A percentile compares a stretch with the other conserved stretches of the same genome.
phyloP scores from a whole-genome alignment of 2,888 invertebrate genomes.

The Ashinkailepas kermadecensis region DNA sequence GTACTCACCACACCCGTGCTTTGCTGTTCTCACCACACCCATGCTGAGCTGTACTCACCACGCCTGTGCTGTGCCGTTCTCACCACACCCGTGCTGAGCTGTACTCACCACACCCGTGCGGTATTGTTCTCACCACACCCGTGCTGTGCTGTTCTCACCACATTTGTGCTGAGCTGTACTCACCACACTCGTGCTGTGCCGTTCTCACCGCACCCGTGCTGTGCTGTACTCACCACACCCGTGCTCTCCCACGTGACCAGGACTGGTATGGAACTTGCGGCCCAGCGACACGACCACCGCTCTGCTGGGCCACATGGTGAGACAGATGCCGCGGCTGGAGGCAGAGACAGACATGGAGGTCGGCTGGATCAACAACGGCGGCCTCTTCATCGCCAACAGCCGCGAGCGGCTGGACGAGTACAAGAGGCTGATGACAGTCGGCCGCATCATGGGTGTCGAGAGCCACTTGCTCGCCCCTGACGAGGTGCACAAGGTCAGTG shows the following conservation, averaged over 20 bases:
- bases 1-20: too few species aligned
- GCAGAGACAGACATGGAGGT: constrained; percentile 70
- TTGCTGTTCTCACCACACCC: too few species aligned
- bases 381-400: constrained; percentile 73
- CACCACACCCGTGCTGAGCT: too few species aligned
- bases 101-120: too few species aligned
- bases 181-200: too few species aligned
- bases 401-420: constrained; percentile 76
- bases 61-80: too few species aligned
- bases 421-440: constrained; percentile 67
- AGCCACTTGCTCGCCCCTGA: constrained; percentile 61
- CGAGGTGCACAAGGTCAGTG: constrained; percentile 60
- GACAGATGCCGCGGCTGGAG: constrained; percentile 60
- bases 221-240: too few species aligned
- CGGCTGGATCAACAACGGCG: constrained; percentile 84
- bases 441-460: constrained; percentile 67
- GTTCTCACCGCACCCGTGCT: too few species aligned
- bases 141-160: neutral
- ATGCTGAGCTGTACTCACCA: too few species aligned
- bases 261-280: constrained; percentile 69
- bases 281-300: constrained; percentile 80
- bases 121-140: neutral
- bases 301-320: constrained; percentile 60
- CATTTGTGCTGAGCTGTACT: neutral
- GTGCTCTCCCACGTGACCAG: constrained; percentile 32